A percentile compares a stretch with the other conserved stretches of the same genome.
Conservation (phyloP, 2,113 vertebrate genomes). For the Amia ocellicauda region DNA sequence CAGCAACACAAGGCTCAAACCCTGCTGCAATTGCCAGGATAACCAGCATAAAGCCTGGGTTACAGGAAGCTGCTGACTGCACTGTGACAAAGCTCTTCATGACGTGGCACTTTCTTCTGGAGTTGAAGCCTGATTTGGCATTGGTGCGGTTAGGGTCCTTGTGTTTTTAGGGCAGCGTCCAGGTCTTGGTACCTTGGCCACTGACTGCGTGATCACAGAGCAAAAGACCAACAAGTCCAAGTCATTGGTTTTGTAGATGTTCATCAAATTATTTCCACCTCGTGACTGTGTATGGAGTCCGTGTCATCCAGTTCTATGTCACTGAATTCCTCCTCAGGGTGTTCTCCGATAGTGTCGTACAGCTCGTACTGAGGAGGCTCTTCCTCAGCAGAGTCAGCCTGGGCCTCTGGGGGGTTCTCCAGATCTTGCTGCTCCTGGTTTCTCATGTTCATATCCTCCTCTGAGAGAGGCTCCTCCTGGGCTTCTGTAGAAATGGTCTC, state of each 20-base stretch:
- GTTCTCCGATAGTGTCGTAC: neutral
- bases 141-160: neutral
- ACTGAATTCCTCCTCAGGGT: conserved; percentile 3
- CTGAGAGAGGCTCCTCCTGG: neutral
- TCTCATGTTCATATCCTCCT: neutral
- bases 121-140: too few relatives aligned
- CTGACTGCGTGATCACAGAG: neutral
- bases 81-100: too few relatives aligned
- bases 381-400: neutral
- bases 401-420: neutral
- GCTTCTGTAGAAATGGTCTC: too few relatives aligned
- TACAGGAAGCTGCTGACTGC: neutral
- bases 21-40: neutral
- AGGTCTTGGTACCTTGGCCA: neutral
- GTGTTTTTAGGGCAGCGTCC: neutral
- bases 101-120: too few relatives aligned
- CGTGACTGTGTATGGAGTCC: neutral
- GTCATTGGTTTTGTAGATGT: too few relatives aligned
- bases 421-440: neutral
- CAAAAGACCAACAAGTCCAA: too few relatives aligned
- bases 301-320: conserved; percentile 13
- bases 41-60: conserved; percentile 4
- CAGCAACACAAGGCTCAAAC: neutral
- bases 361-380: conserved; percentile 19
- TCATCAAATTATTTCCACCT: too few relatives aligned